A percentile compares a stretch with the other conserved stretches of the same genome.
These are phyloP conservation scores for Hoplostethus atlanticus DNA, from an alignment of 2,797 vertebrate species.

Conservation along the genomic window DNA sequence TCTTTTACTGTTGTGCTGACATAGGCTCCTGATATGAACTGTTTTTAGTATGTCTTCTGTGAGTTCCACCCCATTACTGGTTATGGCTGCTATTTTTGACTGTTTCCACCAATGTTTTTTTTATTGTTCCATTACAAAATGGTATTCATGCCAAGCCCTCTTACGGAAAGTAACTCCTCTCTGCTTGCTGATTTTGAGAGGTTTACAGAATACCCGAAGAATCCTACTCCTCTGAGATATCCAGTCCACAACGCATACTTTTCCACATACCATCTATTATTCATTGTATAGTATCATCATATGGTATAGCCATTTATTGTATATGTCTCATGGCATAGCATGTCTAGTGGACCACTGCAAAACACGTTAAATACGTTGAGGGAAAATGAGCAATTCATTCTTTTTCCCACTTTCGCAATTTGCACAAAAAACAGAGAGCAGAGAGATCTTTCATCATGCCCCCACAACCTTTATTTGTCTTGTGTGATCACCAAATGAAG, in stretches of 20 bases:
- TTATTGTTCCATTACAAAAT: background rate
- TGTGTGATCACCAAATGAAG: constrained; percentile 41
- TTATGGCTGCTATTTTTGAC: too few relatives aligned
- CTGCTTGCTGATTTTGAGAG: background rate
- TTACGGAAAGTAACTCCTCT: background rate
- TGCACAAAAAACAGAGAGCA: constrained; percentile 14
- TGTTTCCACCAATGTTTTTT: too few relatives aligned
- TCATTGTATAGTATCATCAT: too few relatives aligned
- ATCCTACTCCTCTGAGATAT: background rate
- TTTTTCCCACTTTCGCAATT: background rate
- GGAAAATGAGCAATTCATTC: too few relatives aligned
- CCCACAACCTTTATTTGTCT: constrained; percentile 73
- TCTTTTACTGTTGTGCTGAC: background rate
- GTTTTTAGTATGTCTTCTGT: too few relatives aligned
- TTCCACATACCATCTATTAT: background rate
- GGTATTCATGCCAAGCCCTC: background rate
- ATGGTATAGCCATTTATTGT: background rate
- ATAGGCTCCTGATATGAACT: background rate
- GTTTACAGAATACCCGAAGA: constrained; percentile 5
- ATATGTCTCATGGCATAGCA: background rate
- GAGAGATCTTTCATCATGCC: constrained; percentile 82
- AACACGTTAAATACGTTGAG: background rate
- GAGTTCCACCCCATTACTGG: too few relatives aligned
- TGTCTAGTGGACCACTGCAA: background rate
- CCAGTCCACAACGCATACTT: too few relatives aligned